Base-by-base conservation (phyloP, 1,140 invertebrate species). In the Apis cerana region DNA sequence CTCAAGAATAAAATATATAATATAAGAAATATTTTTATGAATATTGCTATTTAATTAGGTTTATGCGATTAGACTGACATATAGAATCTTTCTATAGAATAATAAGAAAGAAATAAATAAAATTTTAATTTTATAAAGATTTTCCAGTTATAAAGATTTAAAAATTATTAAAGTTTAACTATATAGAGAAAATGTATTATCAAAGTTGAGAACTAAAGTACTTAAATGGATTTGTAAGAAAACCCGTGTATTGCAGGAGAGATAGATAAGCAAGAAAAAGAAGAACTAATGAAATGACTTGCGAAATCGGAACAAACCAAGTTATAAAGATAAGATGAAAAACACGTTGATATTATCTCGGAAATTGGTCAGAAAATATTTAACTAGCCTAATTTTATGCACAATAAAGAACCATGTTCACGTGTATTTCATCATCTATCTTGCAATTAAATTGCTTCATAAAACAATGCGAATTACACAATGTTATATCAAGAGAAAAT, bases 301-400 rank as follows among this genome's bases (percentile, higher is more conserved):
- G 54, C 54, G n/a, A 52, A 27, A 33, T 23, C 27, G 59, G 1
- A 33, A 59, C 54, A 61, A 58, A 50, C n/a, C 27, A 52, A 17
- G 77, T n/a, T 64, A 58, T 72, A 72, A 64, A 72, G 77, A 80
- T 80, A 80, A 80, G 58, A 21, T 43, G 70, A 8, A 43, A 54
- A 27, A 48, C 33, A 43, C 52, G 23, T 9, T 12, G n/a, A 54
- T 54, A 71, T 12, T 23, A 50, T 76, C 74, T 64, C 19, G 48
- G 21, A 27, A 76, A 76, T 64, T 52, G 62, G 15, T 2, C 15
- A 33, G 17, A 61, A 52, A 64, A 52, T 56, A 23, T 69, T 59
- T 58, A 50, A 23, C n/a, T 48, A 70, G 54, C 52, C 43, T 58
- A 69, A 59, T 69, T 59, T 56, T 21, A n/a, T 15, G 54, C 23